These are phyloP conservation scores for Dinomys branickii DNA, from an alignment of 2,113 vertebrate genomes.

Conservation along the genomic window DNA sequence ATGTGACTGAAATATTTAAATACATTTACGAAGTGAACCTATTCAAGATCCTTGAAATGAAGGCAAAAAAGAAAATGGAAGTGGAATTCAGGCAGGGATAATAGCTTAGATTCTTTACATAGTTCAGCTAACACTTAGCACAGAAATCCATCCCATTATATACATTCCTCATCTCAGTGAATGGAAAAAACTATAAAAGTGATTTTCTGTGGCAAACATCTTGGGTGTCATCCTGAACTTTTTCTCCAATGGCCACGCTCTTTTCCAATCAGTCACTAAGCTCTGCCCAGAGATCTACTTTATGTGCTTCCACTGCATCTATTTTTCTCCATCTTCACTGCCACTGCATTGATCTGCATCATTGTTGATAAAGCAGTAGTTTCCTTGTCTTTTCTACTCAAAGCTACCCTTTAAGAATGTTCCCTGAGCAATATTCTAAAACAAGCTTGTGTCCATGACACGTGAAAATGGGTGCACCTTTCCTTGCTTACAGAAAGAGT, in stretches of 20 bases:
- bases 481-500: background rate
- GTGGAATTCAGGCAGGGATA: background rate
- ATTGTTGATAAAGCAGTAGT: background rate
- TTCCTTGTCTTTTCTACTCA: background rate
- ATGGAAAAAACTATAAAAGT: background rate
- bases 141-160: background rate
- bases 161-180: background rate
- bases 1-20: background rate
- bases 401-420: background rate
- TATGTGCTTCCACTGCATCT: too few relatives aligned
- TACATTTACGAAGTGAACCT: background rate
- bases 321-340: background rate
- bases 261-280: background rate
- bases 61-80: conserved; percentile 3
- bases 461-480: background rate
- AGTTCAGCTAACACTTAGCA: background rate
- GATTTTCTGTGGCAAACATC: background rate
- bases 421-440: background rate
- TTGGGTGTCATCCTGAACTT: background rate
- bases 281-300: background rate
- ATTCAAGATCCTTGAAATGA: background rate
- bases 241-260: background rate
- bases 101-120: background rate
- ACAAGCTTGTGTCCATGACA: background rate
- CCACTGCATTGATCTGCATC: background rate